phyloP scores from a whole-genome alignment of 2,797 vertebrate genomes.

The Tragopan temminckii region DNA sequence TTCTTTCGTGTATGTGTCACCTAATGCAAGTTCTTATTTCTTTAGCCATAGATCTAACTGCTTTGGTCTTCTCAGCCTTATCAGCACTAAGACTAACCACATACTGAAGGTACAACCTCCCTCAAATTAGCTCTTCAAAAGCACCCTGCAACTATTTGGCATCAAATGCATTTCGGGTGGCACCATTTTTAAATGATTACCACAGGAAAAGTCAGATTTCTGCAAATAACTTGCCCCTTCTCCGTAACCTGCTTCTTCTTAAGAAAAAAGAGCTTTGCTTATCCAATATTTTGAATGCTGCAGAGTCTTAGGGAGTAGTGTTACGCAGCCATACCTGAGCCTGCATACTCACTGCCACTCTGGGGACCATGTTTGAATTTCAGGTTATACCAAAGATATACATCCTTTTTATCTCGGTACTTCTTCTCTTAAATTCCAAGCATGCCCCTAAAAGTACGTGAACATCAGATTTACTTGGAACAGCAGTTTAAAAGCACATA shows the following conservation, averaged over 20 bases:
- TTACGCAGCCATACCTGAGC: not conserved
- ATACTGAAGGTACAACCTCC: not conserved
- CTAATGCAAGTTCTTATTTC: not conserved
- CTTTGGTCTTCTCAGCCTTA: not conserved
- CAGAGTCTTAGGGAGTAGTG: not conserved
- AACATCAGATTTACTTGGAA: not conserved
- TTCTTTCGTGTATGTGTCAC: not conserved
- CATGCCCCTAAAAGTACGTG: not conserved
- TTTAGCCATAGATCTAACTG: not conserved
- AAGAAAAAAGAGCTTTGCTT: not conserved
- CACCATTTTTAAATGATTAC: not conserved
- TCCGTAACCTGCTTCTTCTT: not conserved
- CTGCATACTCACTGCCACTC: not conserved
- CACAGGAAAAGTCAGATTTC: not conserved
- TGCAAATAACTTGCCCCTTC: not conserved
- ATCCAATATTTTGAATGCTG: not conserved
- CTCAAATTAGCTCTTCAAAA: not conserved
- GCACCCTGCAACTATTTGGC: not conserved
- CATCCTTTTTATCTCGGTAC: fast-evolving
- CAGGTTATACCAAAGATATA: not conserved
- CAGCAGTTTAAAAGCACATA: not conserved
- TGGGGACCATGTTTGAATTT: not conserved
- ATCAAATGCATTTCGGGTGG: not conserved
- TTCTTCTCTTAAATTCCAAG: not conserved
- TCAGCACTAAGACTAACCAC: not conserved